Conservation (phyloP, 2,888 invertebrate genomes). For the Agrochola litura region DNA sequence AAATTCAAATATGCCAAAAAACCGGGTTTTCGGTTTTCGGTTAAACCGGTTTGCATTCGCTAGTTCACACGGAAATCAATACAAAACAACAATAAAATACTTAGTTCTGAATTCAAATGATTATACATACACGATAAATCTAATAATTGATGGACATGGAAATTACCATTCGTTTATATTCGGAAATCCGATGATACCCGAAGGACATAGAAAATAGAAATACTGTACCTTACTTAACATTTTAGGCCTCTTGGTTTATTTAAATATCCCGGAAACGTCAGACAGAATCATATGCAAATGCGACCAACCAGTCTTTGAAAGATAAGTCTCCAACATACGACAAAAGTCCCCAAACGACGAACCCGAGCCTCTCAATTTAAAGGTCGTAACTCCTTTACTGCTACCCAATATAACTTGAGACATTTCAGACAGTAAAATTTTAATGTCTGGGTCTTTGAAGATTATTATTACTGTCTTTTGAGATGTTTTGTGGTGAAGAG, state of each 20-base stretch:
- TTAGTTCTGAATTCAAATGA: too few species aligned
- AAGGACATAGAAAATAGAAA: too few species aligned
- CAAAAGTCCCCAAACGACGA: constrained; percentile 10
- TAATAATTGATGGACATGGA: too few species aligned
- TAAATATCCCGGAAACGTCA: background rate
- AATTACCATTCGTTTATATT: too few species aligned
- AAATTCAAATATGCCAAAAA: too few species aligned
- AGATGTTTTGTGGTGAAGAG: constrained; percentile 31
- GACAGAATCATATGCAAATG: constrained; percentile 6
- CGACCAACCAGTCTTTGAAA: background rate
- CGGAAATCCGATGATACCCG: too few species aligned
- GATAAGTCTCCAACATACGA: constrained; percentile 18
- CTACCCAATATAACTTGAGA: constrained; percentile 60
- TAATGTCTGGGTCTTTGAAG: constrained; percentile 48
- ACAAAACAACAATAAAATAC: too few species aligned
- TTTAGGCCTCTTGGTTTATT: background rate
- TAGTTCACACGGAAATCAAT: too few species aligned
- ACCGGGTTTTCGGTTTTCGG: too few species aligned
- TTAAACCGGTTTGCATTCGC: too few species aligned
- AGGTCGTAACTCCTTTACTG: constrained; percentile 43
- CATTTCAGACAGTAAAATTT: constrained; percentile 58
- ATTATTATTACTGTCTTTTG: constrained; percentile 60
- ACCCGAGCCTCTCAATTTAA: constrained; percentile 41
- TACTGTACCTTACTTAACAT: too few species aligned
- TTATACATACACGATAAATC: too few species aligned